phyloP scores from a whole-genome alignment of 2,797 vertebrate genomes.

The Melanotaenia boesemani region DNA sequence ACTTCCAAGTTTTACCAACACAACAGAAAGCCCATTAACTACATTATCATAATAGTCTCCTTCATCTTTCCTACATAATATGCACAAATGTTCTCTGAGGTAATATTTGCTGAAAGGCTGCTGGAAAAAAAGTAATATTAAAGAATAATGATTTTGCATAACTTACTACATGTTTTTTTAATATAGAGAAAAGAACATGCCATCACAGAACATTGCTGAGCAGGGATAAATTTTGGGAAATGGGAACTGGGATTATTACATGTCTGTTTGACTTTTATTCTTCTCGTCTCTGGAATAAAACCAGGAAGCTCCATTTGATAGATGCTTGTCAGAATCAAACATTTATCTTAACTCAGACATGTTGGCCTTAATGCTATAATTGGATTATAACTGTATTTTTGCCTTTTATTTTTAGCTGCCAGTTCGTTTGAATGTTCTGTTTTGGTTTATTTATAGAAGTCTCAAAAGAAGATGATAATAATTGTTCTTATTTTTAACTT shows the following conservation, averaged over 20 bases:
- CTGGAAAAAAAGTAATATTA: neutral
- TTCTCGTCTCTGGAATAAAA: neutral
- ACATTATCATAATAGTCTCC: neutral
- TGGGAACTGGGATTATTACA: too few relatives aligned
- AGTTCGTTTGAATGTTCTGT: constrained; percentile 2
- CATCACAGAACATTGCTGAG: neutral
- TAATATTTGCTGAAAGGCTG: neutral
- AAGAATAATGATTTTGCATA: neutral
- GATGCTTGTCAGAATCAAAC: constrained; percentile 14
- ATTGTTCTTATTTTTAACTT: constrained; percentile 24
- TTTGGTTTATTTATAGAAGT: constrained; percentile 20
- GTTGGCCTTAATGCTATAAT: neutral
- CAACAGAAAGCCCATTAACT: neutral
- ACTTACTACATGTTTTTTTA: neutral
- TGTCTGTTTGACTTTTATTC: neutral
- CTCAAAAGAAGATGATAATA: neutral
- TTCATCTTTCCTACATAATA: neutral
- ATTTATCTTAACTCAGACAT: neutral
- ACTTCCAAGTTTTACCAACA: neutral
- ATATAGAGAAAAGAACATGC: neutral
- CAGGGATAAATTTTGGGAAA: too few relatives aligned
- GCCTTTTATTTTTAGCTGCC: constrained; percentile 24
- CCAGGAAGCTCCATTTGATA: accelerated
- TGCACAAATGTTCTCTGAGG: neutral
- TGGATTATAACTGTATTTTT: neutral